Base-by-base conservation (phyloP, 2,113 vertebrate species). In the Oryctolagus cuniculus region DNA sequence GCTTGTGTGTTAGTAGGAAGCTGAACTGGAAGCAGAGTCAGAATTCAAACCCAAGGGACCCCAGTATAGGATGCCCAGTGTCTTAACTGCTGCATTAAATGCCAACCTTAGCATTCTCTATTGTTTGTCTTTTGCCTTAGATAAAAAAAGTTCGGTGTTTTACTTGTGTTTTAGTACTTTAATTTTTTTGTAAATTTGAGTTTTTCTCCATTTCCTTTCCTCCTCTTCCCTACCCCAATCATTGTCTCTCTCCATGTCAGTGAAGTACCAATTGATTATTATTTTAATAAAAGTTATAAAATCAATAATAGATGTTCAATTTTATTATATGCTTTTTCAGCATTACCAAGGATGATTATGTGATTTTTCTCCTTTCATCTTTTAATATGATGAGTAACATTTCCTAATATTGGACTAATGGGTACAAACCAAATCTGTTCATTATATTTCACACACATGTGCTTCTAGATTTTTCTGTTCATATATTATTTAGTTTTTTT, bases 401-500 rank as follows among this genome's bases (percentile, higher is more conserved):
- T 92, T 89, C 49, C 17, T 69, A 79, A 80, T 79, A 81, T 38
- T 70, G 22, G 16, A 16, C 16, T 53, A 3, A 67, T 69, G 80
- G 4, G 2, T 85, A 67, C 51, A 24, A 92, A 53, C 10, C 24
- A n/a, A 79, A 22, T 74, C 78, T 74, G 29, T 4, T 58, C 25
- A 29, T 92, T 73, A 4, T 34, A 66, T 72, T 78, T 72, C 66
- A n/a, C 25, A 34, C 38, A n/a, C 58, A 31, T 73, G 9, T 84
- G 24, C 29, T 58, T 84, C 29, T 94, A 31, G 63, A 24, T 83
- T 49, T 11, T 94, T 80, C 81, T 67, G 25, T 25, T 36, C 85
- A 36, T 93, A 77, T n/a, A 77, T 95, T 78, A 79, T 49, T 78
- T 73, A 85, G 17, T 0, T 6, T 63, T 34, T 89, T 87, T 88